Evolutionary conservation across 2,113 vertebrate species (phyloP).

Genomic region (Tangachromis dhanisi): DNA sequence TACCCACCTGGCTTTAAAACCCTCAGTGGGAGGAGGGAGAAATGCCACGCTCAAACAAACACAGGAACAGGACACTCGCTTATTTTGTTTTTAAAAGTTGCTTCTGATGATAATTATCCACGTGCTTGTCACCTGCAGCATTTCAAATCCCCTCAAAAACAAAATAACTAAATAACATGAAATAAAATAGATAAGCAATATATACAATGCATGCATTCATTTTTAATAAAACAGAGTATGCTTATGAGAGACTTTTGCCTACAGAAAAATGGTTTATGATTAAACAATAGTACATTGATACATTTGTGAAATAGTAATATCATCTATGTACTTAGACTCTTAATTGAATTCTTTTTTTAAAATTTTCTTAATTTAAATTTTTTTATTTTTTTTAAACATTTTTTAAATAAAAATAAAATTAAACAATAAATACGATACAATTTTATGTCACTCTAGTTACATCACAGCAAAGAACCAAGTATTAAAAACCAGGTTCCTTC

Average conservation of each 20-base stretch:
- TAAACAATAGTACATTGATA: neutral
- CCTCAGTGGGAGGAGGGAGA: neutral
- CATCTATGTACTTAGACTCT: too few species aligned
- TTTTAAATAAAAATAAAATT: neutral
- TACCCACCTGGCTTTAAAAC: constrained; percentile 16
- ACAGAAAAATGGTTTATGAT: neutral
- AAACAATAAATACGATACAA: neutral
- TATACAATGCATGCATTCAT: neutral
- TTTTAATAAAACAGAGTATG: neutral
- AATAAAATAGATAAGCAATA: neutral
- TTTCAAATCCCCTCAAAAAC: neutral
- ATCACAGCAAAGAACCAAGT: neutral
- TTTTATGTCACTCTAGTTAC: neutral
- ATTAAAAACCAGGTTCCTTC: neutral
- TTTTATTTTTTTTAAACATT: neutral
- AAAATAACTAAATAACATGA: neutral
- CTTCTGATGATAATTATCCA: neutral
- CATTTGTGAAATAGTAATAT: neutral
- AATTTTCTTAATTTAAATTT: neutral
- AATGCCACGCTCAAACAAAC: neutral
- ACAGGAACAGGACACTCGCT: neutral
- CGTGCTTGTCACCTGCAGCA: neutral
- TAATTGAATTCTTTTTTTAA: rapidly evolving
- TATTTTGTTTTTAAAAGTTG: neutral
- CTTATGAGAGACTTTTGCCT: neutral